Evolutionary conservation across 2,113 vertebrate species (phyloP), one percentile per base, ranked within the genome.

Genomic region (Baryphthengus martii): DNA sequence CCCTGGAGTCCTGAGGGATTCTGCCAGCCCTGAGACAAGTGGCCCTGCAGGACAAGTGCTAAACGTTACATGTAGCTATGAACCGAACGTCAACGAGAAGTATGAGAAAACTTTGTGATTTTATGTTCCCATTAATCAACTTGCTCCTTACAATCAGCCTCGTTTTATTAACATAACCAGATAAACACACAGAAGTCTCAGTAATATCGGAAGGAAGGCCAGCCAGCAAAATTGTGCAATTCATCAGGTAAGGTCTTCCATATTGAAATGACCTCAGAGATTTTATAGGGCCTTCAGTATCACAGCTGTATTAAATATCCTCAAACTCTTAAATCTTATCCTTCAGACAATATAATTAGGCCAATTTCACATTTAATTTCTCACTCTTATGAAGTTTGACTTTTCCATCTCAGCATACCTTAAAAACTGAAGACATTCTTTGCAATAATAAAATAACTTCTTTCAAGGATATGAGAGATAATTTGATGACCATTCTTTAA

Each of bases 381-480:
- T 92, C 72, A 84, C 44, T 70, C 52, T 66, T 67, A 65, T 29
- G 13, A 73, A 94, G 74, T 86, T 85, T 89, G 77, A 91, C 88
- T 93, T 86, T 81, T 93, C 61, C 20, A 90, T 79, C 76, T 89
- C 58, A 82, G 49, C 73, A 17, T 87, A 66, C 50, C 52, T 95
- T 86, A 65, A 71, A 94, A 96, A 93, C 68, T 91, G 88, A 78
- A 95, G 40, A 21, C n/a, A 66, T 88, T 88, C n/a, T 75, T 89
- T 92, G 23, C 24, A 85, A 90, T 89, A 96, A 95, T 85, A 85
- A 93, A 89, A 91, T 88, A 89, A 79, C 28, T 85, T 76, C 26
- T 90, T 89, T 70, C 55, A 94, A 92, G 72, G 53, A 88, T 85
- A 81, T 66, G 53, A 88, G 63, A 90, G 19, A 53, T 76, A 89